phyloP scores from a whole-genome alignment of 2,113 vertebrate genomes.

The Eira barbara region DNA sequence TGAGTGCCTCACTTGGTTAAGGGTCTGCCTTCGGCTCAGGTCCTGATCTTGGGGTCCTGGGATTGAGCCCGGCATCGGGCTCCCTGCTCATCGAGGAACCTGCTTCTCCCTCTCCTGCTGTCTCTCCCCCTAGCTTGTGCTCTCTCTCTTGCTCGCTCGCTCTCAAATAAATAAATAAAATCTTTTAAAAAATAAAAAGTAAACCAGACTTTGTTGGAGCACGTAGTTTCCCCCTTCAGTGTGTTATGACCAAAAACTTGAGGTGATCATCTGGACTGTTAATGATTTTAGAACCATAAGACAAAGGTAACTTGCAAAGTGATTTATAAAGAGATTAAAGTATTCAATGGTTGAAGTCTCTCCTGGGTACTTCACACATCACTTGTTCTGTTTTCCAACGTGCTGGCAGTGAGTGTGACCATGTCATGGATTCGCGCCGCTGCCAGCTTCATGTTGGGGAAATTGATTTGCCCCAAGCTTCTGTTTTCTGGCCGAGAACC shows the following conservation, averaged over 20 bases:
- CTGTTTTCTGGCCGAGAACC: conserved; percentile 16
- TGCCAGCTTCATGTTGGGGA: neutral
- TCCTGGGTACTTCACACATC: neutral
- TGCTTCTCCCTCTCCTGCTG: neutral
- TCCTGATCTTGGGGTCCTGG: no score
- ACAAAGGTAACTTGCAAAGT: neutral
- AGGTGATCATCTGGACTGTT: neutral
- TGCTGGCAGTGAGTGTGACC: neutral
- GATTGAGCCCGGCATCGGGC: rapidly evolving
- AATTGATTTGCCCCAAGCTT: neutral
- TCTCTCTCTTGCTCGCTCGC: neutral
- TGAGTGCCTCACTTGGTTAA: no score
- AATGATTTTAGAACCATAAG: neutral
- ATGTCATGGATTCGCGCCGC: neutral
- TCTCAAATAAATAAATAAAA: neutral
- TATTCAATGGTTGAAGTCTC: neutral
- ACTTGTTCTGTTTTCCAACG: neutral
- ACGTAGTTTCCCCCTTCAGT: neutral
- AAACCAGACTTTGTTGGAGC: neutral
- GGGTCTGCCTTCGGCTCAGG: no score
- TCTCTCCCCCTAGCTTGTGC: neutral
- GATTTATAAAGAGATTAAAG: neutral
- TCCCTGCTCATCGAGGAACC: neutral
- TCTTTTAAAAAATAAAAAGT: neutral
- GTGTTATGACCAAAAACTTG: neutral